phyloP scores from a whole-genome alignment of 2,113 vertebrate genomes.

The Eupsittula cactorum region DNA sequence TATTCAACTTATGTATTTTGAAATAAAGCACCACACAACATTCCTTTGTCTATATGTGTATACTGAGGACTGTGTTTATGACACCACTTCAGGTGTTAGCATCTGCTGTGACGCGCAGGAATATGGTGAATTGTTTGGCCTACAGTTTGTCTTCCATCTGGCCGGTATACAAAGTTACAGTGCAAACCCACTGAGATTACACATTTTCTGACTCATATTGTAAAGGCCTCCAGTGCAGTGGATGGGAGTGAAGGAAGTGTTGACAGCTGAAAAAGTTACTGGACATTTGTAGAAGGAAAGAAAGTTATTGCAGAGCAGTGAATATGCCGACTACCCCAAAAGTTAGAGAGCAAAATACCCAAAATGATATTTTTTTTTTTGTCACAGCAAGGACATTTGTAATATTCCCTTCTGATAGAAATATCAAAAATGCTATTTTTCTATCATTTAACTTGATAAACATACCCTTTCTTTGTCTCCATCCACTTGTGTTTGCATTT shows the following conservation, averaged over 20 bases:
- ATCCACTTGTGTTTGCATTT: background rate
- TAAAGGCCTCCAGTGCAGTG: background rate
- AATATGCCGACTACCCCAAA: background rate
- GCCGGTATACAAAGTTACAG: background rate
- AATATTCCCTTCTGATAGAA: background rate
- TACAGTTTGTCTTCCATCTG: background rate
- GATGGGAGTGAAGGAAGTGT: background rate
- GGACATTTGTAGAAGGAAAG: background rate
- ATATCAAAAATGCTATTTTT: background rate
- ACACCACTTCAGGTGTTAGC: background rate
- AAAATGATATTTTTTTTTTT: background rate
- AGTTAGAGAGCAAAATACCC: background rate
- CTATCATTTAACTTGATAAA: background rate
- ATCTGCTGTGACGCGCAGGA: background rate
- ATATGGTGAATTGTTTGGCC: background rate
- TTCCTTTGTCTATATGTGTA: background rate
- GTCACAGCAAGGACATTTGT: background rate
- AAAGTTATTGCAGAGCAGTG: background rate
- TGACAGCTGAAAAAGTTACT: background rate
- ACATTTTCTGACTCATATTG: background rate
- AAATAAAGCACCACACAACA: conserved; percentile 34
- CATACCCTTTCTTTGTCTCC: background rate
- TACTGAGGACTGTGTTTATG: background rate
- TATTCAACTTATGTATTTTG: background rate
- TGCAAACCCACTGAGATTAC: background rate